These are phyloP conservation scores for Gambusia yucatana DNA, from an alignment of 2,797 vertebrate genomes.

Conservation along the genomic window DNA sequence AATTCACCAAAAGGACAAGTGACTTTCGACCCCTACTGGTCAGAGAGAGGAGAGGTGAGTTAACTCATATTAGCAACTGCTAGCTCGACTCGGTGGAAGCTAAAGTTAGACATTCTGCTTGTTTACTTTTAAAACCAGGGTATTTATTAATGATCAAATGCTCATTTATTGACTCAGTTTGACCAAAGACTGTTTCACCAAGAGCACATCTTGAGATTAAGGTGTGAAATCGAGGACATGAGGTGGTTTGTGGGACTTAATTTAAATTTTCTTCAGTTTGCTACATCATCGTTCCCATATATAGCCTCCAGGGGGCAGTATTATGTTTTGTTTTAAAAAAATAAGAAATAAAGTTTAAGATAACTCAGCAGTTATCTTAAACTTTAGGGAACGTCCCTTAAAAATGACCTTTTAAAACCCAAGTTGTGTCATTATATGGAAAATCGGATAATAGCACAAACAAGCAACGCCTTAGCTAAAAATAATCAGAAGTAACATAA, in stretches of 20 bases:
- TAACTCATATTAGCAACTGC: neutral
- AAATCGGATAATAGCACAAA: neutral
- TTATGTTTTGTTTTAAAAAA: too few species aligned
- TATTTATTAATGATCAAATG: neutral
- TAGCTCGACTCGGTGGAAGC: slow-evolving; percentile 5
- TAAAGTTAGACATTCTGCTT: neutral
- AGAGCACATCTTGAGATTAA: neutral
- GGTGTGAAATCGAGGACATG: neutral
- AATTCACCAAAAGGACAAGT: slow-evolving; percentile 79
- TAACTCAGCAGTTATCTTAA: neutral
- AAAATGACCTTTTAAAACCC: neutral
- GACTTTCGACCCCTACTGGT: slow-evolving; percentile 70
- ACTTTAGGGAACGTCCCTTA: neutral
- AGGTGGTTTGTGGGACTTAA: neutral
- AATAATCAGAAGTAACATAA: neutral
- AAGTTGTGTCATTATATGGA: neutral
- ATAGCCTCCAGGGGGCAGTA: neutral
- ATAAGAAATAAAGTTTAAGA: too few species aligned
- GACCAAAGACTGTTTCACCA: neutral
- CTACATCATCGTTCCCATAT: neutral
- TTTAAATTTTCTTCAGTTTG: neutral
- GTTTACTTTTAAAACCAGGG: neutral
- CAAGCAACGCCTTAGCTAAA: neutral
- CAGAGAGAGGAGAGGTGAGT: slow-evolving; percentile 78
- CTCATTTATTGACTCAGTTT: neutral